Conservation (phyloP, 2,888 invertebrate genomes). For the Autographa pulchrina region DNA sequence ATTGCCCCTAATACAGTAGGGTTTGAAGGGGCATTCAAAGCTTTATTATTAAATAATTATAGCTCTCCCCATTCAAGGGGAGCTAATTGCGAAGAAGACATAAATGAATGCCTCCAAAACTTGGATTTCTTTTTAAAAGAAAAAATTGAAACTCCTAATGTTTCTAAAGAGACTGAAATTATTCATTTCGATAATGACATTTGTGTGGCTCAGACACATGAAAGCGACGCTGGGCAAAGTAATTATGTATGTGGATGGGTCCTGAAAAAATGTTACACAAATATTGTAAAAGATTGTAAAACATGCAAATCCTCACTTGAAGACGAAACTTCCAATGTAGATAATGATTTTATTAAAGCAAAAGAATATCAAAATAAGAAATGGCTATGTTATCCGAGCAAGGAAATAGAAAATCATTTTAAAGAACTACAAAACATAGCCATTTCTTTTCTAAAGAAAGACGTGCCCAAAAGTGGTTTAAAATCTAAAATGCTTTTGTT, state of each 20-base stretch:
- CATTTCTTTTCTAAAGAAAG: constrained; percentile 17
- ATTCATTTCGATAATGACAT: constrained; percentile 18
- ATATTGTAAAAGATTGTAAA: too few relatives aligned
- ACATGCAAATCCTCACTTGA: constrained; percentile 14
- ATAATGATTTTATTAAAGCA: constrained; percentile 16
- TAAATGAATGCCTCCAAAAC: constrained; percentile 13
- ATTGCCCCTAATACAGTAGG: not conserved
- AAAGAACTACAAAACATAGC: constrained; percentile 21
- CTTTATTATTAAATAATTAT: not conserved
- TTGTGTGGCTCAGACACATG: not conserved
- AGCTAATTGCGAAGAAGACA: constrained; percentile 15
- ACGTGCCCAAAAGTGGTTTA: constrained; percentile 8
- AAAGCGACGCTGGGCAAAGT: constrained; percentile 25
- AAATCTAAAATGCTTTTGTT: constrained; percentile 10
- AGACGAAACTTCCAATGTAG: constrained; percentile 1
- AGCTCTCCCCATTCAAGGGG: not conserved
- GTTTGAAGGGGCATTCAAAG: constrained; percentile 6
- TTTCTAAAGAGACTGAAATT: constrained; percentile 16
- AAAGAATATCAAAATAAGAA: constrained; percentile 27
- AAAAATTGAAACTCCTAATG: constrained; percentile 15
- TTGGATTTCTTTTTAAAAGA: constrained; percentile 24
- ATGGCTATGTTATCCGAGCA: constrained; percentile 34
- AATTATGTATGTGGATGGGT: constrained; percentile 33
- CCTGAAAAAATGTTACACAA: constrained; percentile 18
- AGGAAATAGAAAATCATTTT: constrained; percentile 13